Base-by-base conservation (phyloP, 2,888 invertebrate species). In the Drosophila tripunctata region DNA sequence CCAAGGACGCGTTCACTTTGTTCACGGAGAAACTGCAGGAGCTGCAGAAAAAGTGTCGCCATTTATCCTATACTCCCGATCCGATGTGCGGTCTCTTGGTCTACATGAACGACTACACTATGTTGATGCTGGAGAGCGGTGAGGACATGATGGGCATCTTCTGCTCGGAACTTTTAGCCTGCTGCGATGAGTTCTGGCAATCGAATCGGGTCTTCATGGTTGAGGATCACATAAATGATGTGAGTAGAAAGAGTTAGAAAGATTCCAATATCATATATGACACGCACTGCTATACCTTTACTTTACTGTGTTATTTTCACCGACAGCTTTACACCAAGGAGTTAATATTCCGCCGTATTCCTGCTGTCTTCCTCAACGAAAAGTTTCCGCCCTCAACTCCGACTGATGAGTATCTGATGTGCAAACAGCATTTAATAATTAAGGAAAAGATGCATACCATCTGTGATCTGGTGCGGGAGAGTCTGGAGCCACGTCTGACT, bases 311-410 rank as follows among this genome's bases (percentile, higher is more conserved):
- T n/a, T n/a, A n/a, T n/a, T n/a, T 3, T 14, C 7, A 8, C 30
- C 8, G 2, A 1, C n/a, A 88, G 74, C 35, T 78, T 2, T 87
- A 81, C 36, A 89, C 90, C 27, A 77, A 81, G 10, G 48, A 67
- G 0, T 52, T 90, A 14, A 24, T 78, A 0, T 75, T 62, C 2
- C 74, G 81, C 1, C 79, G 81, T 15, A 78, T 88, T 8, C 58
- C 78, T 0, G 78, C 81, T 1, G 80, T 78, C 6, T 83, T 69
- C 36, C 70, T 88, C 0, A 89, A 90, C 56, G 89, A 89, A 14
- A 88, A 88, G 54, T 90, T 89, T 58, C 83, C 89, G 1, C 62
- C 89, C 0, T 78, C 88, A 1, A 89, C 89, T n/a, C 63, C 82
- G n/a, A 73, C 72, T 3, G 90, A 89, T 21, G 70, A 71, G 57